Base-by-base conservation (phyloP, 2,888 invertebrate genomes). In the Hydriomena furcata region DNA sequence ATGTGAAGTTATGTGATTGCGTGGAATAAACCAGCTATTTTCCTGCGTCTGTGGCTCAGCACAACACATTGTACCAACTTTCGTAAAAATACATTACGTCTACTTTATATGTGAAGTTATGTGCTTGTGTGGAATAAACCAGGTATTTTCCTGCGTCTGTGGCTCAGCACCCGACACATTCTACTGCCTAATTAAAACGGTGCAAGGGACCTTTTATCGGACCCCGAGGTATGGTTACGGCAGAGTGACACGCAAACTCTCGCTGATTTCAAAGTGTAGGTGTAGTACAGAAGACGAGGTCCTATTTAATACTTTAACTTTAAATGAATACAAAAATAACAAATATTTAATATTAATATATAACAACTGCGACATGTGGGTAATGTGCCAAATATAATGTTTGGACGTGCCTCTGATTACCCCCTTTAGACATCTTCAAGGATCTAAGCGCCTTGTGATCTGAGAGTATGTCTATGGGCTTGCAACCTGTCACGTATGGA, bases 181-280 rank as follows among this genome's bases (percentile, higher is more conserved):
- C 79, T 79, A 73, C 79, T 66, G 78, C 76, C 86, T 88, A 89
- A 89, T 88, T 89, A 89, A 89, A 88, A 87, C 87, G 82, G 86
- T 82, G 78, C 84, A 77, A 71, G 83, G 69, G 77, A 78, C 83
- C 83, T 79, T 84, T 86, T 85, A 85, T 86, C 86, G 73, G 67
- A 66, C 59, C n/a, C 72, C 83, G 76, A 84, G 85, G 85, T 83
- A 84, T 77, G 79, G 77, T 79, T 80, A 87, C 82, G 75, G 80
- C 74, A 61, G 61, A 71, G 71, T 74, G 84, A 86, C 88, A 88
- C 82, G 89, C 89, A 74, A 88, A 66, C 79, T 73, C 72, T 79
- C 76, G 75, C 71, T 72, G 66, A 63, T 65, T 49, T 24, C 17
- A 47, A 42, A 42, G 21, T 32, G 31, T 31, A 34, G 31, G 13